phyloP scores from a whole-genome alignment of 2,797 vertebrate species.

The Simalia tracyae region DNA sequence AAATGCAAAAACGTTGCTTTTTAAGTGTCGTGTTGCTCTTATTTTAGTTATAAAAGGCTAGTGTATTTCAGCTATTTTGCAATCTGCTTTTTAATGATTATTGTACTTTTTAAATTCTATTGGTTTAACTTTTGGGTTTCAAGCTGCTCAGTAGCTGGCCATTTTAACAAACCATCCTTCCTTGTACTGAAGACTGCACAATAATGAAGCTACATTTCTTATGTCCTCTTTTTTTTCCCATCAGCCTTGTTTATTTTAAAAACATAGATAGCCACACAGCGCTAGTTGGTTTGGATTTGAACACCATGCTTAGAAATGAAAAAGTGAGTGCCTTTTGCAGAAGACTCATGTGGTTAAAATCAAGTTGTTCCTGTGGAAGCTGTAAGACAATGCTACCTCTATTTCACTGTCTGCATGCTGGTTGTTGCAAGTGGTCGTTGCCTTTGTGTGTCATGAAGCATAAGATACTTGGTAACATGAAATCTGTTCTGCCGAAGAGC shows the following conservation, averaged over 20 bases:
- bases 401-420: constrained; percentile 75
- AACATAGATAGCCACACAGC: constrained; percentile 57
- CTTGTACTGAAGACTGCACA: constrained; percentile 45
- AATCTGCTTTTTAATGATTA: constrained; percentile 52
- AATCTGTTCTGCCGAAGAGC: constrained; percentile 49
- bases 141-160: constrained; percentile 60
- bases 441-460: constrained; percentile 59
- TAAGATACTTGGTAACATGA: constrained; percentile 59
- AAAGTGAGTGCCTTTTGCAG: constrained; percentile 79
- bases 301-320: constrained; percentile 68
- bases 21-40: constrained; percentile 61
- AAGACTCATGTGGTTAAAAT: constrained; percentile 70
- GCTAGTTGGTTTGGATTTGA: constrained; percentile 54
- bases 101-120: constrained; percentile 70
- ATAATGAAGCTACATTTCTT: constrained; percentile 58
- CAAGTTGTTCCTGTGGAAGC: constrained; percentile 68
- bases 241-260: constrained; percentile 59
- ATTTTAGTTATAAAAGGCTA: constrained; percentile 62
- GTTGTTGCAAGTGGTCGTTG: constrained; percentile 74
- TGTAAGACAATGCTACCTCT: constrained; percentile 77
- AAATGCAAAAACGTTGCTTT: constrained; percentile 52
- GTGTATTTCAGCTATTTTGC: constrained; percentile 53
- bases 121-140: constrained; percentile 63
- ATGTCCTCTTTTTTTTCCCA: constrained; percentile 36
- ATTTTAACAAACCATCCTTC: constrained; percentile 48